phyloP scores from a whole-genome alignment of 1,140 invertebrate genomes.

The Mercenaria mercenaria region DNA sequence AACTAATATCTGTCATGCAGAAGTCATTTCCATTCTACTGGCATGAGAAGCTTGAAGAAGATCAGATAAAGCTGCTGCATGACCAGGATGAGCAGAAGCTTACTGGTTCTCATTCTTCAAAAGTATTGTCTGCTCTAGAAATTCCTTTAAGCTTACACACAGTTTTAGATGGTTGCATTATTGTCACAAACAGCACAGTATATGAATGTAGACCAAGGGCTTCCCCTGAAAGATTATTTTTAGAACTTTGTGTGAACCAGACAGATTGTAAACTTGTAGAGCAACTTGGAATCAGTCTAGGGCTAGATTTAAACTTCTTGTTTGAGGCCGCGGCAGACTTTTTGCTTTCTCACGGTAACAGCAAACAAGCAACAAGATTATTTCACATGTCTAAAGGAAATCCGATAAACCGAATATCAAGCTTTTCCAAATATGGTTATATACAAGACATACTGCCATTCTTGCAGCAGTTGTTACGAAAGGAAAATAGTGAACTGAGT shows the following conservation, averaged over 20 bases:
- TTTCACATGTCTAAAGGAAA: slow-evolving; percentile 91
- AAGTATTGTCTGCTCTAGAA: slow-evolving; percentile 43
- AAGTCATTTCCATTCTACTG: slow-evolving; percentile 84
- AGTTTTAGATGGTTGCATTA: slow-evolving; percentile 88
- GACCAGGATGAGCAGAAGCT: slow-evolving; percentile 39
- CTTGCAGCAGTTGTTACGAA: slow-evolving; percentile 88
- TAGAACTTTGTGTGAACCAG: slow-evolving; percentile 89
- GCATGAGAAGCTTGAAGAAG: slow-evolving; percentile 81
- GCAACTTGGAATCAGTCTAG: slow-evolving; percentile 83
- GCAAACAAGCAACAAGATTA: slow-evolving; percentile 90
- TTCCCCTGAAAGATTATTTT: slow-evolving; percentile 90
- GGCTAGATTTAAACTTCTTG: slow-evolving; percentile 90
- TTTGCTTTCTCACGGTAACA: slow-evolving; percentile 89
- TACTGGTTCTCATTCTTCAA: slow-evolving; percentile 12
- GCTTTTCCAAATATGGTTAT: slow-evolving; percentile 91
- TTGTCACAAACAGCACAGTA: slow-evolving; percentile 90
- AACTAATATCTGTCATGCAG: slow-evolving; percentile 78
- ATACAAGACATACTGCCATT: slow-evolving; percentile 90
- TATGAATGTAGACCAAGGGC: slow-evolving; percentile 90
- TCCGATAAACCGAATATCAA: slow-evolving; percentile 90
- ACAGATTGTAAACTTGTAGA: slow-evolving; percentile 84
- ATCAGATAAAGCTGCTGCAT: slow-evolving; percentile 46
- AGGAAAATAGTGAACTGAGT: slow-evolving; percentile 88
- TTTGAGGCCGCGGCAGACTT: slow-evolving; percentile 92
- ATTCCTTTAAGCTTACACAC: slow-evolving; percentile 79